Evolutionary conservation across 30 jellyfish, hydroid and myxozoan genomes (phyloP), one percentile per base, ranked within the genome.

Genomic region (Aurelia sp.): DNA sequence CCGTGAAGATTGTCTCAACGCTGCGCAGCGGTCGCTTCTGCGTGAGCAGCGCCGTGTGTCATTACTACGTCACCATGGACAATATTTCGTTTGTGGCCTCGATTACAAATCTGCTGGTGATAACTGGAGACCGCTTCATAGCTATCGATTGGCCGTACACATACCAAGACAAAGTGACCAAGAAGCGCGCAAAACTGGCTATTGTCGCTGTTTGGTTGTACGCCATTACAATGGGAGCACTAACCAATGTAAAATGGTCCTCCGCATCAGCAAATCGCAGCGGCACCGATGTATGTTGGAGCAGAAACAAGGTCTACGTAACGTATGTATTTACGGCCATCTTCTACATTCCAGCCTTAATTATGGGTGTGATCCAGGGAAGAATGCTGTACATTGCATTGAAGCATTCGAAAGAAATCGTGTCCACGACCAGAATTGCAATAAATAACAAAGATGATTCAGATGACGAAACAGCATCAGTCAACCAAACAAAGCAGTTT

Each of bases 291-390:
- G 27, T 47, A 11, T 78, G 96, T 70, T 71, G 88, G 83, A 57
- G 68, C 17, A 60, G 62, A 37, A 88, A 78, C 82, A 51, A 21
- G 80, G 72, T 30, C 59, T 85, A 74, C 75, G 65, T 79, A 44
- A 84, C 91, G 13, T 41, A 72, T 52, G 78, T 89, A 18, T 93
- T 60, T 79, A 77, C 84, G 5, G 59, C 72, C 9, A 97, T 94
- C 58, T 94, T 94, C 81, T 84, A 66, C 81, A 17, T 90, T 3
- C 99, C 99, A 13, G 77, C 89, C 27, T 9, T 79, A 9, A 15
- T 89, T 65, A 94, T 94, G 99, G 99, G 97, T 7, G 61, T 94
- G 33, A 88, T 90, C 12, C 94, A 94, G 50, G 89, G 61, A 17
- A 82, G 88, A 40, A 89, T 94, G 78, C 81, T 89, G 60, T 52